Evolutionary conservation across 2,113 vertebrate species (phyloP).

Genomic region (Callipepla squamata): DNA sequence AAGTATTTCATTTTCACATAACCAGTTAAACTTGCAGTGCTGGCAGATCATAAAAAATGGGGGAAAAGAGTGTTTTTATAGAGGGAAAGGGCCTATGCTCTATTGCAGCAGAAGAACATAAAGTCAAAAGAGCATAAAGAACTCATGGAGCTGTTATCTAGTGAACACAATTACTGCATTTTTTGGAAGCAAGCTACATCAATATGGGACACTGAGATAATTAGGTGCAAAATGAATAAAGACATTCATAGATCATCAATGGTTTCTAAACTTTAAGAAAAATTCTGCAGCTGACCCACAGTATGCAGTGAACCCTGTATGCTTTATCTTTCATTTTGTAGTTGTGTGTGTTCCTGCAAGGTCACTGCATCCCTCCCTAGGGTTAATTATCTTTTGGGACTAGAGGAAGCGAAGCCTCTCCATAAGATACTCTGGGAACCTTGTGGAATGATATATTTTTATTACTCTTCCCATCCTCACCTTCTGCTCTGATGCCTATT

Average conservation of each 20-base stretch:
- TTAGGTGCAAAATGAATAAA: not conserved
- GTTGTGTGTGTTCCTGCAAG: not conserved
- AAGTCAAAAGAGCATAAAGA: slow-evolving; percentile 44
- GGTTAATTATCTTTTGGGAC: not conserved
- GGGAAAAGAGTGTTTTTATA: slow-evolving; percentile 9
- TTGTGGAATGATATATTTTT: not conserved
- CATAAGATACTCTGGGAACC: not conserved
- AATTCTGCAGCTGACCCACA: not conserved
- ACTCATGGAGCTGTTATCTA: not conserved
- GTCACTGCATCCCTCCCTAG: not conserved
- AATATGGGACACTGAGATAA: not conserved
- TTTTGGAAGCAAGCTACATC: not conserved
- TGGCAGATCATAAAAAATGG: not conserved
- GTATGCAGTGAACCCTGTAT: rapidly evolving
- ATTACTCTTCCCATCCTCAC: not conserved
- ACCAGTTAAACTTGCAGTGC: not conserved
- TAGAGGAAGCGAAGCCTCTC: not conserved
- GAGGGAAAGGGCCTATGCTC: not conserved
- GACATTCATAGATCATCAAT: not conserved
- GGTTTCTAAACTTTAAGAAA: not conserved
- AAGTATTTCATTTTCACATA: slow-evolving; percentile 54
- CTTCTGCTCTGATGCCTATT: not conserved
- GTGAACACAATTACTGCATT: not conserved
- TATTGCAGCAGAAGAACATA: slow-evolving; percentile 38
- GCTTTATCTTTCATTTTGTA: rapidly evolving